Percentiles rank a stretch among this genome's conserved stretches.
Conservation (phyloP, 1,140 invertebrate genomes). For the Hypsibius dujardini region DNA sequence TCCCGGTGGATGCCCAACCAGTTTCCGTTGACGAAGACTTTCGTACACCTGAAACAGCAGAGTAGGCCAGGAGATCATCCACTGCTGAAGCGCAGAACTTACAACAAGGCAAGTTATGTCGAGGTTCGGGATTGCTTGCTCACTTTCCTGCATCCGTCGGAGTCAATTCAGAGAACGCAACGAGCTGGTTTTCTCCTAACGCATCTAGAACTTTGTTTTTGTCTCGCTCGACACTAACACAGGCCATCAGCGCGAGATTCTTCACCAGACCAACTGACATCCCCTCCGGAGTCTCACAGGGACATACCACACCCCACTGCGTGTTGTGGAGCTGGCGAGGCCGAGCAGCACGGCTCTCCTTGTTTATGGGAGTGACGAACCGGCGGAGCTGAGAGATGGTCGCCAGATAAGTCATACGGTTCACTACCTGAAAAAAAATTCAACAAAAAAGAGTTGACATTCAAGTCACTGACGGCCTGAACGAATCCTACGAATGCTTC, state of each 20-base stretch:
- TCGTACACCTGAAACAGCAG: neutral
- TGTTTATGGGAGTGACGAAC: neutral
- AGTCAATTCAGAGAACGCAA: too few species aligned
- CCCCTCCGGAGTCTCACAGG: neutral
- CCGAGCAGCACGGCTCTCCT: neutral
- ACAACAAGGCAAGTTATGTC: too few species aligned
- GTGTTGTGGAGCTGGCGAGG: constrained; percentile 4
- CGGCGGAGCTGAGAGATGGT: neutral
- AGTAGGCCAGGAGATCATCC: too few species aligned
- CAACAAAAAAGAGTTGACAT: constrained; percentile 1
- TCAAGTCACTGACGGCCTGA: too few species aligned
- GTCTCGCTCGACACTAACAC: neutral
- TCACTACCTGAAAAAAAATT: neutral
- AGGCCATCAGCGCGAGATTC: constrained; percentile 4
- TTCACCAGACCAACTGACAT: neutral
- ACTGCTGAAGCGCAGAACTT: too few species aligned
- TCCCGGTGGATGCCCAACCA: neutral
- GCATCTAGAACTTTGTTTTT: too few species aligned
- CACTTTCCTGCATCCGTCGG: too few species aligned
- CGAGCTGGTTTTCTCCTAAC: too few species aligned
- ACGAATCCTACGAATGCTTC: too few species aligned
- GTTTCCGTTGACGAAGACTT: constrained; percentile 12
- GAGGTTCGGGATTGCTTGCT: too few species aligned
- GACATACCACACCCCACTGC: constrained; percentile 4
- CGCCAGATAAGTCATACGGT: neutral